Percentiles rank a stretch among this genome's conserved stretches.
Evolutionary conservation across 2,888 invertebrate genomes (phyloP).

Genomic region (Elmis aenea): DNA sequence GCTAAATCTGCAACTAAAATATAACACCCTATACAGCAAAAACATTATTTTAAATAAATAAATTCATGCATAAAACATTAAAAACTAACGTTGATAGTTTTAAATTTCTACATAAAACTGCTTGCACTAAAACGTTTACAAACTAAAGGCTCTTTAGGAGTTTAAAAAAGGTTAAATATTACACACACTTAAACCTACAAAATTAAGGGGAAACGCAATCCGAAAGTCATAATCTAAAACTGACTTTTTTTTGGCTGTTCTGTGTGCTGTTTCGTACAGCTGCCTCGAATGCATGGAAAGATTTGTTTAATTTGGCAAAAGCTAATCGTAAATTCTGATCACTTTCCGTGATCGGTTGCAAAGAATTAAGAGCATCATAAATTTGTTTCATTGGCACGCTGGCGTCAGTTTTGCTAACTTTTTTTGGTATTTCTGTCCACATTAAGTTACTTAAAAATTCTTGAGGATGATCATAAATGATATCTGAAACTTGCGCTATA

Average conservation of each 20-base stretch:
- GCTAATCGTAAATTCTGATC: constrained; percentile 41
- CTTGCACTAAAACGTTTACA: too few relatives aligned
- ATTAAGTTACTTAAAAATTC: constrained; percentile 17
- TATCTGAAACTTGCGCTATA: constrained; percentile 21
- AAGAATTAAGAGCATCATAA: constrained; percentile 34
- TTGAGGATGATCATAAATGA: constrained; percentile 8
- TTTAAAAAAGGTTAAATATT: too few relatives aligned
- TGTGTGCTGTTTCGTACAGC: constrained; percentile 34
- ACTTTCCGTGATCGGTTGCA: constrained; percentile 36
- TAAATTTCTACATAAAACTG: too few relatives aligned
- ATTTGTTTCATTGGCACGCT: constrained; percentile 38
- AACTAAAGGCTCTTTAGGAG: too few relatives aligned
- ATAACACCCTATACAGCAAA: too few relatives aligned
- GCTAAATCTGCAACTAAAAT: too few relatives aligned
- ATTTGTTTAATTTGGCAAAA: constrained; percentile 42
- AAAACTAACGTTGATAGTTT: too few relatives aligned
- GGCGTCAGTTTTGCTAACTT: constrained; percentile 35
- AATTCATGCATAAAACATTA: too few relatives aligned
- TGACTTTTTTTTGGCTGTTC: constrained; percentile 36
- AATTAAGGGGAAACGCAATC: neutral
- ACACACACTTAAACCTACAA: constrained; percentile 1
- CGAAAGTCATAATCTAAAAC: constrained; percentile 30
- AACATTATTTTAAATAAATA: too few relatives aligned
- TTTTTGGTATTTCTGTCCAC: constrained; percentile 33
- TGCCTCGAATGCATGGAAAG: constrained; percentile 41